Evolutionary conservation across 2,888 invertebrate genomes (phyloP), one percentile per base, ranked within the genome.

Genomic region (Catocala nupta): DNA sequence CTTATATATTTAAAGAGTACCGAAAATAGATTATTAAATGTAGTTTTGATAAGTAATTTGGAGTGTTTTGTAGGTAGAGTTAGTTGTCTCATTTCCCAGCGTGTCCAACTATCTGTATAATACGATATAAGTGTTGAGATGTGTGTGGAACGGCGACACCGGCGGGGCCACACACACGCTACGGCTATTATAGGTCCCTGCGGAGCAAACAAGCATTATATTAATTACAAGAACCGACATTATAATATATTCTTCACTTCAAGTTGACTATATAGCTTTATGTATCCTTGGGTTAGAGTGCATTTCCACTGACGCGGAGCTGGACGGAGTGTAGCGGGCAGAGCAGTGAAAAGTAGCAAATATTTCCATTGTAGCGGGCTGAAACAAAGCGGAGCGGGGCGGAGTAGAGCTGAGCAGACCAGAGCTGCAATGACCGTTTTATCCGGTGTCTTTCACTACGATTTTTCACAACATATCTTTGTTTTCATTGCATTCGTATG

Each of bases 111-210:
- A 58, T 45, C 63, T 49, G 63, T 54, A 12, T 42, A 13, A 49
- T 50, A 52, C 39, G 42, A 42, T 42, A 11, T 45, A n/a, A 13
- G 53, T 42, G 11, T 42, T 48, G 48, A 36, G 52, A 34, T 8
- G 64, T 39, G 67, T 57, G 56, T 43, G 13, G 51, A 12, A 51
- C 13, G 50, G 16, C 16, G n/a, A 45, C 11, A 25, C 47, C 0
- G 16, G 5, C n/a, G 13, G 39, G 5, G 63, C 59, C 67, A 58
- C 77, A 62, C 73, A 39, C 54, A 25, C 60, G 59, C 47, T 39
- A 6, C 52, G 55, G 61, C 52, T 65, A 77, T 74, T 76, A 77
- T 71, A 76, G 77, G 49, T 76, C 77, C 71, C 76, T 76, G 76
- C 5, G 43, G 54, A 60, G 68, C 34, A 59, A 51, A 50, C 36